These are phyloP conservation scores for Nothocercus nigrocapillus DNA, from an alignment of 2,113 vertebrate genomes.

Conservation along the genomic window DNA sequence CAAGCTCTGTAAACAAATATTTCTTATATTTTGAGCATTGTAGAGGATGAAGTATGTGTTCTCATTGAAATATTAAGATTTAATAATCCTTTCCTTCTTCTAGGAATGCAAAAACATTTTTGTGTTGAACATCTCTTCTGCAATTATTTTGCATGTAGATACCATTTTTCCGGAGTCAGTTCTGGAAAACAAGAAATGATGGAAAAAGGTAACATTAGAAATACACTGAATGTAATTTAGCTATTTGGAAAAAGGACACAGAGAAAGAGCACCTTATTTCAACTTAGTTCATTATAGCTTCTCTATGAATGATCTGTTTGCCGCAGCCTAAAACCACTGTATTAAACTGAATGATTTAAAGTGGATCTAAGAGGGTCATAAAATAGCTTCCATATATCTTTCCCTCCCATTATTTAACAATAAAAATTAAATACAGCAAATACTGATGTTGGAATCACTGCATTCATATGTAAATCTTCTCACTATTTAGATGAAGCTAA, in stretches of 20 bases:
- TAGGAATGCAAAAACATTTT: not conserved
- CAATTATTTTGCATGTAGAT: not conserved
- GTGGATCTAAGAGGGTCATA: not conserved
- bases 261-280: not conserved
- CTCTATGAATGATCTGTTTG: not conserved
- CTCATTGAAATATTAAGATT: not conserved
- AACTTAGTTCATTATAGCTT: not conserved
- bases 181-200: not conserved
- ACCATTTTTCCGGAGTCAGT: not conserved
- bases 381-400: not conserved
- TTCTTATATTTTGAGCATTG: not conserved
- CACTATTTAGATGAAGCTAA: slow-evolving; percentile 5
- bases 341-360: not conserved
- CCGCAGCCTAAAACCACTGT: not conserved
- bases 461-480: not conserved
- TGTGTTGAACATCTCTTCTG: not conserved
- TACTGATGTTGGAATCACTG: not conserved
- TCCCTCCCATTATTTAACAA: not conserved
- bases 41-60: not conserved
- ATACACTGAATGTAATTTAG: not conserved
- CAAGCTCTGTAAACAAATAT: not conserved
- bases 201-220: not conserved
- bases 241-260: not conserved
- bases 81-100: not conserved
- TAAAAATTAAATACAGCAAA: not conserved